Conservation (phyloP, 2,113 vertebrate genomes). For the Xenopus tropicalis region DNA sequence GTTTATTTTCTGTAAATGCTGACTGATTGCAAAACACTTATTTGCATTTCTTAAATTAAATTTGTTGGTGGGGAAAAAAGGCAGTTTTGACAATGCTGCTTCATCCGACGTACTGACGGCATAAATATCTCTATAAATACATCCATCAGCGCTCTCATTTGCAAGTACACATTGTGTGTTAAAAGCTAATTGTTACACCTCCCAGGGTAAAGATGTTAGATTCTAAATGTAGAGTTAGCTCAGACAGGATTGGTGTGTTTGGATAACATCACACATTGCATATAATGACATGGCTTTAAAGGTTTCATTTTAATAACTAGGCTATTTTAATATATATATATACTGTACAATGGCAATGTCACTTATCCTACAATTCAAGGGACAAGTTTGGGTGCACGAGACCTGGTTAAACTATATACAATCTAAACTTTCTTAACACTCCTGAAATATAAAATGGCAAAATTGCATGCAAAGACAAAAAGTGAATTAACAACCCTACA, state of each 20-base stretch:
- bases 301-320: too few species aligned
- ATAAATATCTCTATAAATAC: slow-evolving; percentile 23
- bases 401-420: too few species aligned
- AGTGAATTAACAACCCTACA: too few species aligned
- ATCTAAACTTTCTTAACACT: too few species aligned
- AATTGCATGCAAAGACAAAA: too few species aligned
- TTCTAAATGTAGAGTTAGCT: background rate
- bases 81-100: background rate
- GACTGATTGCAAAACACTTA: too few species aligned
- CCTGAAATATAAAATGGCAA: too few species aligned
- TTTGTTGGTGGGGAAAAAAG: background rate
- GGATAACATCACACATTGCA: background rate
- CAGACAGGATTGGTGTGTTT: background rate
- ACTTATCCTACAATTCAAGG: too few species aligned
- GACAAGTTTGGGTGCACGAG: too few species aligned
- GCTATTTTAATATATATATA: too few species aligned
- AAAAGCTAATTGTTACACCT: slow-evolving; percentile 26
- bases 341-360: too few species aligned
- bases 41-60: background rate
- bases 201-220: slow-evolving; percentile 1
- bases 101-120: background rate
- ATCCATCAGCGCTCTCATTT: slow-evolving; percentile 4
- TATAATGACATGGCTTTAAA: too few species aligned
- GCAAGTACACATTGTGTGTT: slow-evolving; percentile 19
- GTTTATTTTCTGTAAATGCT: background rate